Conservation (phyloP, 2,888 invertebrate species). For the Lomographa bimaculata region DNA sequence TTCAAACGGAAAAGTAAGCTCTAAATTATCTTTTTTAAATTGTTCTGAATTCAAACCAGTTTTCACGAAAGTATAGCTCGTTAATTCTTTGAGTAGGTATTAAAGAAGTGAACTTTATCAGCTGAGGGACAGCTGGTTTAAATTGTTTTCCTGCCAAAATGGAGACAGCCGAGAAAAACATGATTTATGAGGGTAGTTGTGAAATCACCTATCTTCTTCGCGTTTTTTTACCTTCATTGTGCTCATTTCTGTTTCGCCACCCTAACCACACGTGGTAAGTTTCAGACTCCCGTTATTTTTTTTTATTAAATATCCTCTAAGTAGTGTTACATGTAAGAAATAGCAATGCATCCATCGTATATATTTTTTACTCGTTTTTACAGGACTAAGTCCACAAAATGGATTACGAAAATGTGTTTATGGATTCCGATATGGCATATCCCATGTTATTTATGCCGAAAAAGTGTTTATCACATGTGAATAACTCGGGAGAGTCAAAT, state of each 20-base stretch:
- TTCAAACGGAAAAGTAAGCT: too few species aligned
- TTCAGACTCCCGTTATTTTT: constrained; percentile 25
- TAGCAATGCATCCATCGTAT: too few species aligned
- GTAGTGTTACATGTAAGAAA: too few species aligned
- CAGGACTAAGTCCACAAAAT: constrained; percentile 46
- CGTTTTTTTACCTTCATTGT: constrained; percentile 53
- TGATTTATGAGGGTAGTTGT: constrained; percentile 44
- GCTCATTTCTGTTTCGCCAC: constrained; percentile 43
- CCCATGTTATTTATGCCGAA: constrained; percentile 67
- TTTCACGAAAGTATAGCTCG: too few species aligned
- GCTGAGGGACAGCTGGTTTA: too few species aligned
- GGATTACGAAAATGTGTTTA: constrained; percentile 43
- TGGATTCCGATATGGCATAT: constrained; percentile 45
- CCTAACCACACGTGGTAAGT: constrained; percentile 63
- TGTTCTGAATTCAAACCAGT: too few species aligned
- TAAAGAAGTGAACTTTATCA: too few species aligned
- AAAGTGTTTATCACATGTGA: constrained; percentile 57
- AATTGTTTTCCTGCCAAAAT: constrained; percentile 1
- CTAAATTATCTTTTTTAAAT: too few species aligned
- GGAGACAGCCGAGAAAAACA: constrained; percentile 16
- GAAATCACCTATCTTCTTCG: too few species aligned
- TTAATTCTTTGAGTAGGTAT: too few species aligned
- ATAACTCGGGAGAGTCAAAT: too few species aligned
- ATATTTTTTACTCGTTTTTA: constrained; percentile 39
- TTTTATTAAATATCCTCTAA: too few species aligned